Evolutionary conservation across 2,113 vertebrate genomes (phyloP).

Genomic region (Hyperoodon ampullatus): DNA sequence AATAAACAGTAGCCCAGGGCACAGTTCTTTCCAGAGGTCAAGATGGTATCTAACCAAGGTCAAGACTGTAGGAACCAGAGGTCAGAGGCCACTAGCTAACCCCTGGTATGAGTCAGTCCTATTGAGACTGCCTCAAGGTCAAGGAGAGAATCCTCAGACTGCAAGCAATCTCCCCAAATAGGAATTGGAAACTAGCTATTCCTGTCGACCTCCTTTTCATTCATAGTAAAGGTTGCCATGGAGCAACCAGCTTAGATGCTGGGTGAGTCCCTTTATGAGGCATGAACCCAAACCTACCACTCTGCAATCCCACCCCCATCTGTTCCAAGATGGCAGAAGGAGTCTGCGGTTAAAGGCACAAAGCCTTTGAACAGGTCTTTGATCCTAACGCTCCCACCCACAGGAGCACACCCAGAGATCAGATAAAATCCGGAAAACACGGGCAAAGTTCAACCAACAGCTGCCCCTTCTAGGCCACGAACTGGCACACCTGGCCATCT

Average conservation of each 20-base stretch:
- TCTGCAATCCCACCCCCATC: background rate
- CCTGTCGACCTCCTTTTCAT: background rate
- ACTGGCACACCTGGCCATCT: constrained; percentile 79
- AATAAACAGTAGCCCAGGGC: background rate
- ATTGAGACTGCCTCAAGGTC: background rate
- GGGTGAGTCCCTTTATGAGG: background rate
- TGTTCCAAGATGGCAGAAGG: background rate
- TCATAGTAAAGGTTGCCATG: background rate
- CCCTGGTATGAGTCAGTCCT: background rate
- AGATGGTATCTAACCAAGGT: constrained; percentile 32
- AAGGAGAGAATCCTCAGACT: background rate
- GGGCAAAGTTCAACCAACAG: constrained; percentile 83
- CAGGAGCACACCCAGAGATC: constrained; percentile 34
- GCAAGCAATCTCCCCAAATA: background rate
- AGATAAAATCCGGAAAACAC: constrained; percentile 81
- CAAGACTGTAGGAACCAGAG: background rate
- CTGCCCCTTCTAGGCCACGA: constrained; percentile 71
- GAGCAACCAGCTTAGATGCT: background rate
- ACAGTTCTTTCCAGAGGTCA: background rate
- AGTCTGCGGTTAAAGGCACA: background rate
- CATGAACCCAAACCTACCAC: background rate
- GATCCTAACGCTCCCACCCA: background rate
- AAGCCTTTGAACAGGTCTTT: background rate
- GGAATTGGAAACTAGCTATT: background rate
- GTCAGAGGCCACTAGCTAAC: constrained; percentile 26